These are phyloP conservation scores for Eupithecia dodoneata DNA, from an alignment of 2,888 invertebrate genomes.

Conservation along the genomic window DNA sequence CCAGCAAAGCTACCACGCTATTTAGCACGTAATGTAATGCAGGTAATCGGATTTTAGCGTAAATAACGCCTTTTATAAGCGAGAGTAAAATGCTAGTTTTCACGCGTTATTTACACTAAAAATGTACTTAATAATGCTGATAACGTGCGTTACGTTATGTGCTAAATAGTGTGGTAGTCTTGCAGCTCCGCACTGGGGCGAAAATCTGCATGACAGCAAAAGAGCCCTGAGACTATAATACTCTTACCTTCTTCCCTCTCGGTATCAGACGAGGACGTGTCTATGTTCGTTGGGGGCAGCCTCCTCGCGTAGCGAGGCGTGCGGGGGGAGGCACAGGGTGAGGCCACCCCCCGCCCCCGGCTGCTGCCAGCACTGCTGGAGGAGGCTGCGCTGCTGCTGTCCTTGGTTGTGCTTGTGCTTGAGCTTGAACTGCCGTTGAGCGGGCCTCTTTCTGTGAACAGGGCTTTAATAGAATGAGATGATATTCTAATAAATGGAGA, in stretches of 20 bases:
- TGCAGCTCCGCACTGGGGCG: no score
- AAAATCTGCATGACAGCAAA: no score
- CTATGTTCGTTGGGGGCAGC: conserved; percentile 35
- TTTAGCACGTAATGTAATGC: no score
- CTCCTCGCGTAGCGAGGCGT: conserved; percentile 65
- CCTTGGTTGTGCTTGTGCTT: conserved; percentile 41
- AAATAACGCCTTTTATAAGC: no score
- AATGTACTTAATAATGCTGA: no score
- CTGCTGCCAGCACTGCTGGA: conserved; percentile 57
- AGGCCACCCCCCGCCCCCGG: conserved; percentile 40
- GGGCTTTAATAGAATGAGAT: background rate
- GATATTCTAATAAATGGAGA: background rate
- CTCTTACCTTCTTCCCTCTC: conserved; percentile 81
- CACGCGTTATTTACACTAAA: no score
- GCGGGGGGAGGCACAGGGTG: conserved; percentile 55
- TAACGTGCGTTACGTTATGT: no score
- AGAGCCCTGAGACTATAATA: no score
- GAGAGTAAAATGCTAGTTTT: no score
- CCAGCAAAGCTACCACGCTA: no score
- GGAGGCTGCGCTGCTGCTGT: conserved; percentile 63
- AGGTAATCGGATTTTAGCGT: no score
- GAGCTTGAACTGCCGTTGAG: conserved; percentile 37
- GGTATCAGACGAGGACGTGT: conserved; percentile 85
- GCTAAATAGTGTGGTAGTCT: no score
- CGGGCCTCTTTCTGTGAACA: conserved; percentile 42